These are phyloP conservation scores for Parus major DNA, from an alignment of 2,113 vertebrate species.

Conservation along the genomic window DNA sequence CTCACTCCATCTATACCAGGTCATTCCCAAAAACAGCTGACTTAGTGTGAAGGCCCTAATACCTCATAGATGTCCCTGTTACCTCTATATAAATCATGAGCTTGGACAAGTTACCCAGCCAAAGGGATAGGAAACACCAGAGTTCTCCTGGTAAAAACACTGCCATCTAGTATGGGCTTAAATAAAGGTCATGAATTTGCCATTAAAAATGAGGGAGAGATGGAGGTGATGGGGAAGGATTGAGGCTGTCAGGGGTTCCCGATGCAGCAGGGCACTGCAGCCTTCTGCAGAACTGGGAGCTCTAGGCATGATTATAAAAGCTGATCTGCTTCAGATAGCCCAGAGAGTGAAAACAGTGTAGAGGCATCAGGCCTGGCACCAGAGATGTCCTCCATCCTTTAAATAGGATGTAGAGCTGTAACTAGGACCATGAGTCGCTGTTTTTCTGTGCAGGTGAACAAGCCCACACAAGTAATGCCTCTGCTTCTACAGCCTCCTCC, in stretches of 20 bases:
- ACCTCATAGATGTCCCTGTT: not conserved
- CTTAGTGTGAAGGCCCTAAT: not conserved
- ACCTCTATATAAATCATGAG: not conserved
- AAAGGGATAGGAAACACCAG: fast-evolving
- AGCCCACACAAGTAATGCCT: not conserved
- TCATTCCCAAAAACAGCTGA: not conserved
- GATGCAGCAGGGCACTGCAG: fast-evolving
- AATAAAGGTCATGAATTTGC: not conserved
- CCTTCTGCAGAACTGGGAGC: not conserved
- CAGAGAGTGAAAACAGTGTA: not conserved
- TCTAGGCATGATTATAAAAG: not conserved
- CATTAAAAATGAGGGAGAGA: not conserved
- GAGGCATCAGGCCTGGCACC: not conserved
- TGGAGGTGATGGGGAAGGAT: not conserved
- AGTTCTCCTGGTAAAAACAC: not conserved
- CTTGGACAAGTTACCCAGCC: not conserved
- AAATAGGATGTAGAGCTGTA: not conserved
- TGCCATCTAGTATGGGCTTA: not conserved
- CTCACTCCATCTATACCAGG: not conserved
- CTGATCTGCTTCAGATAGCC: not conserved
- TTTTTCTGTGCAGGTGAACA: not conserved
- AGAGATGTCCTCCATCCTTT: not conserved
- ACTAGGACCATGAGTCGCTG: not conserved
- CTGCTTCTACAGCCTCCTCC: not conserved
- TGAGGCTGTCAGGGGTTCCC: not conserved